Evolutionary conservation across 2,113 vertebrate species (phyloP).

Genomic region (Aix galericulata): DNA sequence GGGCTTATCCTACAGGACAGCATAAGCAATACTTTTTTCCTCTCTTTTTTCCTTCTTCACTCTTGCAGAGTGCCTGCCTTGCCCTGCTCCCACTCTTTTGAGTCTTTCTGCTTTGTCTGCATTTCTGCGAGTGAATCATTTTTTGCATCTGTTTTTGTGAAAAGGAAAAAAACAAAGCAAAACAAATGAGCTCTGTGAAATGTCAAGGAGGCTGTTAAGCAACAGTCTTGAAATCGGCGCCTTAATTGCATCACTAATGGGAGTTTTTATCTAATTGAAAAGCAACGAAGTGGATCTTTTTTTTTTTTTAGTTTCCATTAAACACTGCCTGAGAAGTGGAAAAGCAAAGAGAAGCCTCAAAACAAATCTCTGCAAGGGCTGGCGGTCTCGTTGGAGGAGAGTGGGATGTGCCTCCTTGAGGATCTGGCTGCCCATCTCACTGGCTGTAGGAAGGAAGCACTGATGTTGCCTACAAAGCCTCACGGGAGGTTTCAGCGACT

Average conservation of each 20-base stretch:
- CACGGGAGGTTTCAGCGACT: background rate
- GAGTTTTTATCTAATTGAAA: slow-evolving; percentile 66
- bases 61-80: background rate
- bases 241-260: slow-evolving; percentile 63
- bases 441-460: rapidly evolving
- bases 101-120: slow-evolving; percentile 42
- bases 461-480: background rate
- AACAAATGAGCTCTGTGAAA: slow-evolving; percentile 65
- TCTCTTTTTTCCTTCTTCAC: background rate
- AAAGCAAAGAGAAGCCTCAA: background rate
- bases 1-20: background rate
- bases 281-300: slow-evolving; percentile 37
- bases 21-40: background rate
- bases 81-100: background rate
- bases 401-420: background rate
- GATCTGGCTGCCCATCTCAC: background rate
- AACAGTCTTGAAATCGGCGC: slow-evolving; percentile 31
- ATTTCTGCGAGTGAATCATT: slow-evolving; percentile 4
- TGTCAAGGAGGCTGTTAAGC: slow-evolving; percentile 65
- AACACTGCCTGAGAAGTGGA: slow-evolving; percentile 6
- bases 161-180: slow-evolving; percentile 29
- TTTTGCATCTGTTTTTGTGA: slow-evolving; percentile 42
- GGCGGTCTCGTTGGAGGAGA: rapidly evolving
- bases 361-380: background rate
- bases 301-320: slow-evolving; percentile 27